phyloP scores from a whole-genome alignment of 2,113 vertebrate species.

The Epinephelus cyanopodus region DNA sequence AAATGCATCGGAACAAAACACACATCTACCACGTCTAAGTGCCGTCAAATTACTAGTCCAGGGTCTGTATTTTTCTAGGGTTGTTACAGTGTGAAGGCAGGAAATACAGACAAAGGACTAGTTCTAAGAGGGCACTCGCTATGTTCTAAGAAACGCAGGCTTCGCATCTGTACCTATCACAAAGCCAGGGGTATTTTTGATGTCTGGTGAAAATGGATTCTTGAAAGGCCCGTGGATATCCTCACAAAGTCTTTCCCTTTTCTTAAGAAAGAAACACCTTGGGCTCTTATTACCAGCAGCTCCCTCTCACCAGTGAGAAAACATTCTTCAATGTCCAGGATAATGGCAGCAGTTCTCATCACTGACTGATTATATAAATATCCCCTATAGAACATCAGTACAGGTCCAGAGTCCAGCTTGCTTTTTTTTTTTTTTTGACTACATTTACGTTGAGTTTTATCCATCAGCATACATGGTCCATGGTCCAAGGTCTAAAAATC shows the following conservation, averaged over 20 bases:
- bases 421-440: conserved; percentile 30
- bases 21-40: conserved; percentile 67
- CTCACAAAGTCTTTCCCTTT: conserved; percentile 51
- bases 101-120: conserved; percentile 72
- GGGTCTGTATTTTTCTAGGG: conserved; percentile 71
- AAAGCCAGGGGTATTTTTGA: conserved; percentile 63
- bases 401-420: conserved; percentile 45
- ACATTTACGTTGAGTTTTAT: conserved; percentile 53
- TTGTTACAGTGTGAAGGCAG: conserved; percentile 72
- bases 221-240: conserved; percentile 61
- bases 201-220: conserved; percentile 67
- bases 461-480: conserved; percentile 14
- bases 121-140: conserved; percentile 64
- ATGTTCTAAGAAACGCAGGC: conserved; percentile 59
- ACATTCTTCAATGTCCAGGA: conserved; percentile 67
- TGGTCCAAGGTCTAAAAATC: conserved; percentile 49
- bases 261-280: conserved; percentile 34
- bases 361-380: conserved; percentile 46
- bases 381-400: conserved; percentile 30
- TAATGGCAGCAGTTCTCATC: conserved; percentile 58
- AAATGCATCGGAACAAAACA: conserved; percentile 60
- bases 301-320: conserved; percentile 54
- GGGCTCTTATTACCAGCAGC: conserved; percentile 45
- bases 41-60: conserved; percentile 70
- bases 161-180: conserved; percentile 60